Conservation (phyloP, 2,888 invertebrate species). For the Drosophila maculinotata region DNA sequence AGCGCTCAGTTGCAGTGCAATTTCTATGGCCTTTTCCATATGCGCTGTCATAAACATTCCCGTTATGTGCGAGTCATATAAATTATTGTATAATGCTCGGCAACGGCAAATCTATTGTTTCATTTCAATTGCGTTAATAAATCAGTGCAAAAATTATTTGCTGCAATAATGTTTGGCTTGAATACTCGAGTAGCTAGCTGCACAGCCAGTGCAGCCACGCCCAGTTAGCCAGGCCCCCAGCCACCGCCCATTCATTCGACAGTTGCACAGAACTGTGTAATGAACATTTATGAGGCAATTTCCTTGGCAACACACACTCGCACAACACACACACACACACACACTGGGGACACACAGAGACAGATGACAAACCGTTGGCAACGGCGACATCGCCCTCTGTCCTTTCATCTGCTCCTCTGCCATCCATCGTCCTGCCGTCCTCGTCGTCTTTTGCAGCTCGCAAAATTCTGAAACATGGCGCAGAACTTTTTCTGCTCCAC, state of each 20-base stretch:
- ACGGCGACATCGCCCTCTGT: slow-evolving; percentile 29
- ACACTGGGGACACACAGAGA: slow-evolving; percentile 30
- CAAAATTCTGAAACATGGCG: slow-evolving; percentile 55
- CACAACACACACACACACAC: slow-evolving; percentile 19
- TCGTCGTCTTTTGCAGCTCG: slow-evolving; percentile 36
- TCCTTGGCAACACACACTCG: slow-evolving; percentile 68
- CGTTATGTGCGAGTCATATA: slow-evolving; percentile 7
- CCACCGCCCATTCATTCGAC: slow-evolving; percentile 52
- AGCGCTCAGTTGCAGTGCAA: slow-evolving; percentile 1
- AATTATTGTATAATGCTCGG: slow-evolving; percentile 28
- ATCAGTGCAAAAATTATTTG: slow-evolving; percentile 60
- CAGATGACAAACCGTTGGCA: slow-evolving; percentile 65
- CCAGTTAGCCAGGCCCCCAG: slow-evolving; percentile 12
- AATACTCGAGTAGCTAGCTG: slow-evolving; percentile 22
- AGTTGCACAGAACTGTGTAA: slow-evolving; percentile 72
- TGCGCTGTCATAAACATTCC: slow-evolving; percentile 17
- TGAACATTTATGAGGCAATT: slow-evolving; percentile 81
- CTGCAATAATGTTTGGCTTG: slow-evolving; percentile 47
- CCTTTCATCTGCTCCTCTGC: not conserved
- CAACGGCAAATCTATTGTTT: slow-evolving; percentile 37
- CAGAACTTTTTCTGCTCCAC: slow-evolving; percentile 79
- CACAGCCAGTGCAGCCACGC: slow-evolving; percentile 28
- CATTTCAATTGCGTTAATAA: slow-evolving; percentile 55
- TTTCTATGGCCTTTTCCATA: not conserved
- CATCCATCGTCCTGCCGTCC: slow-evolving; percentile 9